These are phyloP conservation scores for Tapirus indicus DNA, from an alignment of 2,797 vertebrate genomes.

Conservation along the genomic window DNA sequence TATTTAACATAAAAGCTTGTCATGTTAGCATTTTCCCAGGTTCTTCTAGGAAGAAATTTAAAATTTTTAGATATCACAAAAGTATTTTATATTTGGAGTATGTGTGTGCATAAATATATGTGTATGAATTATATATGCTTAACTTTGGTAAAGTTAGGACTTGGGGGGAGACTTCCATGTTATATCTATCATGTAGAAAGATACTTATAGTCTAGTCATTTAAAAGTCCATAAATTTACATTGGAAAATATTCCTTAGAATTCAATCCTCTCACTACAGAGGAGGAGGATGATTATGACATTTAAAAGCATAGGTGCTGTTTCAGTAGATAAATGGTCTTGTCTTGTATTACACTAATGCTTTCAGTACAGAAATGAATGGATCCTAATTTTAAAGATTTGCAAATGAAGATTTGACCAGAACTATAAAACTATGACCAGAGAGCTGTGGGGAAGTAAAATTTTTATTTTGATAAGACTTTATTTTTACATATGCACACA, in stretches of 20 bases:
- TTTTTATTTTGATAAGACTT: constrained; percentile 56
- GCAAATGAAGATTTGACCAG: not conserved
- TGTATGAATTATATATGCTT: not conserved
- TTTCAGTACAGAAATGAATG: constrained; percentile 18
- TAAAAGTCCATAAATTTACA: not conserved
- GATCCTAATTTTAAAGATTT: constrained; percentile 13
- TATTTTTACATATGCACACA: not conserved
- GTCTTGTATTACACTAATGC: not conserved
- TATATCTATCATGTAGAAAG: not conserved
- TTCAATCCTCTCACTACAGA: not conserved
- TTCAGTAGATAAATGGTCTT: not conserved
- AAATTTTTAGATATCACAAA: not conserved
- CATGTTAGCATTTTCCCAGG: not conserved
- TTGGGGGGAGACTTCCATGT: not conserved
- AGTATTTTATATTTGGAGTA: constrained; percentile 27
- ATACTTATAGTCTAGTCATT: not conserved
- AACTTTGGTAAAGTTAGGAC: constrained; percentile 2
- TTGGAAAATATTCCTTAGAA: not conserved
- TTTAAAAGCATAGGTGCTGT: not conserved
- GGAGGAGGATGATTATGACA: not conserved
- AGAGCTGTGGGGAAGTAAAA: constrained; percentile 13
- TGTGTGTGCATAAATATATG: not conserved
- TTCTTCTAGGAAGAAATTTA: not conserved
- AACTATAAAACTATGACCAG: not conserved
- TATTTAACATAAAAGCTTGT: not conserved